Percentiles rank a stretch among this genome's conserved stretches.
These are phyloP conservation scores for Drosophila falleni DNA, from an alignment of 2,888 invertebrate genomes.

Conservation along the genomic window DNA sequence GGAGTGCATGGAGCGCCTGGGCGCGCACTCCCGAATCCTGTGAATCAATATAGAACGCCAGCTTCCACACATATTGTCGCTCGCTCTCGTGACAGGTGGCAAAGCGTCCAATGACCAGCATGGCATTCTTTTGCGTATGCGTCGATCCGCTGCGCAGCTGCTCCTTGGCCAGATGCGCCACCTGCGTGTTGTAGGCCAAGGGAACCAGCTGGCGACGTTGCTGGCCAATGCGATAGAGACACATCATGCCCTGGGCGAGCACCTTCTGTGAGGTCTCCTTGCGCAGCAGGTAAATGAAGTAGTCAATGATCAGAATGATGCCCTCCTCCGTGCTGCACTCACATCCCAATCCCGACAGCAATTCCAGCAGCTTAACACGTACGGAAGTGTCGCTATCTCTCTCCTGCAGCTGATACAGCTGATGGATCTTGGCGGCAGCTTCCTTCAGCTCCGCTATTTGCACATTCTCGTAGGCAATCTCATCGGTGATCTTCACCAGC, in stretches of 20 bases:
- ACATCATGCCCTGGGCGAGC: constrained; percentile 84
- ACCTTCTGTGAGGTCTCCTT: constrained; percentile 84
- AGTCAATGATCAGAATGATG: constrained; percentile 81
- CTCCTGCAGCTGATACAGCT: constrained; percentile 81
- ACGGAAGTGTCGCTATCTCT: constrained; percentile 80
- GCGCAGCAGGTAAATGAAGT: constrained; percentile 82
- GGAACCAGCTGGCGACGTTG: constrained; percentile 72
- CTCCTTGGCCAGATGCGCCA: constrained; percentile 84
- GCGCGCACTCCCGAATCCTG: constrained; percentile 96
- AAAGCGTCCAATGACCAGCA: constrained; percentile 82
- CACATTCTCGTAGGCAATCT: constrained; percentile 73
- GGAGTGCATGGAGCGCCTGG: constrained; percentile 94
- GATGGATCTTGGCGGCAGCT: constrained; percentile 76
- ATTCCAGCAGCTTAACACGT: constrained; percentile 81
- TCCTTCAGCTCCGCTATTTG: constrained; percentile 78
- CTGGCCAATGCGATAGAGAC: constrained; percentile 83
- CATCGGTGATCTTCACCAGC: constrained; percentile 83
- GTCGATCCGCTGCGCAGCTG: constrained; percentile 83
- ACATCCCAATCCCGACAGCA: constrained; percentile 80
- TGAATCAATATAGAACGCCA: constrained; percentile 94
- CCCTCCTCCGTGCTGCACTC: constrained; percentile 78
- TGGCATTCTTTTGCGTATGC: constrained; percentile 85
- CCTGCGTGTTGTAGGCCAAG: constrained; percentile 81
- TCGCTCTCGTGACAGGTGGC: constrained; percentile 87
- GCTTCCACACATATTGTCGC: constrained; percentile 88